These are phyloP conservation scores for Noctua janthina DNA, from an alignment of 2,888 invertebrate genomes.

Conservation along the genomic window DNA sequence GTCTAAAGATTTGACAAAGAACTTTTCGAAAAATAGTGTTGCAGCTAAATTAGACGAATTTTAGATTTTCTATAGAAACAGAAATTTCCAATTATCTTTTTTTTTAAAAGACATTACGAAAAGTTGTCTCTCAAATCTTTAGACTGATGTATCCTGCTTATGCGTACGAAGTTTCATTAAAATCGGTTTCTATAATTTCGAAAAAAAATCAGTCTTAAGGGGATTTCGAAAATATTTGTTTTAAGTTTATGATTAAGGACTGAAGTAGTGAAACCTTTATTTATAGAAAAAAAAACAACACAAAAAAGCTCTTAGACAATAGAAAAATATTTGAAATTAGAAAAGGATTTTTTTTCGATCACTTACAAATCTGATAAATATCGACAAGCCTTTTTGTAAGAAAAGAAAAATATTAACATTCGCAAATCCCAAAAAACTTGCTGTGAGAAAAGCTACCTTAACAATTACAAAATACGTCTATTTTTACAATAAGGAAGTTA, in stretches of 20 bases:
- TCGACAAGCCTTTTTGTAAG: neutral
- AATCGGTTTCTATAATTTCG: no score
- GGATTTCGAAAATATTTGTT: neutral
- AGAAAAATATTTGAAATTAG: constrained; percentile 8
- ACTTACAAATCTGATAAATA: constrained; percentile 21
- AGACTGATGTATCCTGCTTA: no score
- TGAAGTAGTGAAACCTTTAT: constrained; percentile 11
- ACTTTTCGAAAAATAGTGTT: no score
- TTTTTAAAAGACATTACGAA: no score
- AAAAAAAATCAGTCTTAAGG: neutral
- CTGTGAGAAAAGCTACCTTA: neutral
- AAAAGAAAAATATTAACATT: neutral
- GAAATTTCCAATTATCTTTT: no score
- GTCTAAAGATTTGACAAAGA: no score
- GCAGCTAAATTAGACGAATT: no score
- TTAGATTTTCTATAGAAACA: no score
- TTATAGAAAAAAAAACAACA: constrained; percentile 1
- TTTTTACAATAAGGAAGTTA: neutral
- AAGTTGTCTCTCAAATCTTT: no score
- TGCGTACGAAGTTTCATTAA: no score
- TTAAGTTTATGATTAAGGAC: neutral
- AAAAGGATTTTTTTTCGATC: constrained; percentile 7
- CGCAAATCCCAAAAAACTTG: neutral
- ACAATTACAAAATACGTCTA: constrained; percentile 3
- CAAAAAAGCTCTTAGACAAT: constrained; percentile 29